Conservation (phyloP, 1,140 invertebrate species). For the Bombus picipes region DNA sequence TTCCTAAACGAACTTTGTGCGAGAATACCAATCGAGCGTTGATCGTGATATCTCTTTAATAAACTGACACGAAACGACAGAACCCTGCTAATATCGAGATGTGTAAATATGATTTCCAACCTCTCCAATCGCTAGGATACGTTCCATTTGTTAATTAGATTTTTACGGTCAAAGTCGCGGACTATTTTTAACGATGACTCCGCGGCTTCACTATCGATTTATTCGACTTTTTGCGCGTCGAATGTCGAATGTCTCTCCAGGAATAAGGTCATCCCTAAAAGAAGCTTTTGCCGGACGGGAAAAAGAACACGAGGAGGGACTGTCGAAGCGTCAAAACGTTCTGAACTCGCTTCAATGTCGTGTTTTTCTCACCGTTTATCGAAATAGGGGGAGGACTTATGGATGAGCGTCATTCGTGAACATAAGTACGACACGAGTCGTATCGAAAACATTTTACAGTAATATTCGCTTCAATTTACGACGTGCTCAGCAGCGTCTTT, state of each 20-base stretch:
- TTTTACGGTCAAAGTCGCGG: background rate
- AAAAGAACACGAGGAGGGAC: too few species aligned
- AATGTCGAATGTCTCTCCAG: background rate
- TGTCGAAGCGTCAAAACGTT: background rate
- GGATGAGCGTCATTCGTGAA: background rate
- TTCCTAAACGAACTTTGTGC: background rate
- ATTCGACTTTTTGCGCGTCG: background rate
- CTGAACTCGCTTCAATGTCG: background rate
- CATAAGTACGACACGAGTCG: background rate
- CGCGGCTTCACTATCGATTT: background rate
- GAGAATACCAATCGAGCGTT: background rate
- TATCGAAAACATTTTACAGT: slow-evolving; percentile 16
- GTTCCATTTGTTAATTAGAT: slow-evolving; percentile 20
- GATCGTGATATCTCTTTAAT: background rate
- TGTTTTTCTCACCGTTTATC: too few species aligned
- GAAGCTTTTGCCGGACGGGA: background rate
- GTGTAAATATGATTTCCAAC: background rate
- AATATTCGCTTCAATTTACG: slow-evolving; percentile 34
- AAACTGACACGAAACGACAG: background rate
- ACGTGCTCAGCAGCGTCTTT: background rate
- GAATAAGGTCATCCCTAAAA: slow-evolving; percentile 2
- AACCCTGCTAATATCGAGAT: background rate
- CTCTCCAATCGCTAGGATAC: background rate
- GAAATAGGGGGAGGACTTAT: background rate
- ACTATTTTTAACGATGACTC: slow-evolving; percentile 14